phyloP scores from a whole-genome alignment of 2,113 vertebrate genomes.

The Equus przewalskii region DNA sequence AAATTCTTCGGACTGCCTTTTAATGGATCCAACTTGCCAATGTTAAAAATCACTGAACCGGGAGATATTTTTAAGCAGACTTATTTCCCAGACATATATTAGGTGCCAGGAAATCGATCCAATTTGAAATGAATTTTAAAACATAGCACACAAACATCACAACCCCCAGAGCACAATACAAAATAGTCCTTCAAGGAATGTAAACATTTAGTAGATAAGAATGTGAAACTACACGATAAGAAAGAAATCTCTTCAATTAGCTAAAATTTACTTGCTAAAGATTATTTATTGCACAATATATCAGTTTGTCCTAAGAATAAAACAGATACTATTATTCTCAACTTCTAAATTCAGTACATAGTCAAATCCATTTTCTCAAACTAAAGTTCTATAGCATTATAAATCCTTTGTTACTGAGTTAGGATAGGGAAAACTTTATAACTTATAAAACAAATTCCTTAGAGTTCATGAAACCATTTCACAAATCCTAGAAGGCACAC shows the following conservation, averaged over 20 bases:
- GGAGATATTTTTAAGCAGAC: slow-evolving; percentile 62
- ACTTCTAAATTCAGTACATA: slow-evolving; percentile 64
- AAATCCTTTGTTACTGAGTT: slow-evolving; percentile 62
- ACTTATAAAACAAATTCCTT: slow-evolving; percentile 58
- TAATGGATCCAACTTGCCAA: slow-evolving; percentile 69
- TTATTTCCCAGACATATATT: slow-evolving; percentile 42
- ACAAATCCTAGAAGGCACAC: slow-evolving; percentile 88
- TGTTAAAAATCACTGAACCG: slow-evolving; percentile 57
- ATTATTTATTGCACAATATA: slow-evolving; percentile 88
- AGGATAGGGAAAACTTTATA: slow-evolving; percentile 57
- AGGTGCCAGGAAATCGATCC: slow-evolving; percentile 49
- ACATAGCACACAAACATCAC: slow-evolving; percentile 38
- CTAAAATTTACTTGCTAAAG: slow-evolving; percentile 80
- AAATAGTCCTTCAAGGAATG: slow-evolving; percentile 70
- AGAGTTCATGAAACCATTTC: slow-evolving; percentile 67
- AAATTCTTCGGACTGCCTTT: slow-evolving; percentile 62
- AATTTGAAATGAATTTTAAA: slow-evolving; percentile 70
- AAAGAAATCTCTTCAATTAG: slow-evolving; percentile 36
- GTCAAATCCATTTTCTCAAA: slow-evolving; percentile 64
- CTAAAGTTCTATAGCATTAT: slow-evolving; percentile 48
- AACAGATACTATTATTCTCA: slow-evolving; percentile 34
- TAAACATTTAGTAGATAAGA: slow-evolving; percentile 70
- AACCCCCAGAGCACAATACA: slow-evolving; percentile 50
- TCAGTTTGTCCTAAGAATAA: slow-evolving; percentile 77
- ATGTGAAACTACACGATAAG: slow-evolving; percentile 55